phyloP scores from a whole-genome alignment of 2,113 vertebrate genomes.

The Notiomystis cincta region DNA sequence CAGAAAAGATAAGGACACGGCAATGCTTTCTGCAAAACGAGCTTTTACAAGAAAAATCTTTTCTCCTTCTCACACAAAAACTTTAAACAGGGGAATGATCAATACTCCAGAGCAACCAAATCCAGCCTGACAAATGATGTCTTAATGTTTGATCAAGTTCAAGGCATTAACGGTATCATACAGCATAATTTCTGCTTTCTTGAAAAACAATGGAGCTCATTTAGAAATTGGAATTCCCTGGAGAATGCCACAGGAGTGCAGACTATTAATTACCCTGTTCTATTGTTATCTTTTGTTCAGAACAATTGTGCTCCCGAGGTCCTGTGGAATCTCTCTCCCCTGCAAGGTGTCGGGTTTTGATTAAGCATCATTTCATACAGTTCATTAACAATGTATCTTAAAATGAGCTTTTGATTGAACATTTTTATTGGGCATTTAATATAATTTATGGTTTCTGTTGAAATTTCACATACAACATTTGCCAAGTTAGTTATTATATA shows the following conservation, averaged over 20 bases:
- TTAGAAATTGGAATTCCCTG: slow-evolving; percentile 60
- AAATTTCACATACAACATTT: slow-evolving; percentile 71
- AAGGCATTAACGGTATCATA: not conserved
- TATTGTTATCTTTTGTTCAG: slow-evolving; percentile 71
- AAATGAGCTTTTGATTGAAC: slow-evolving; percentile 80
- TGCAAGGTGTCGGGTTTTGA: slow-evolving; percentile 69
- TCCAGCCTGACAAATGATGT: slow-evolving; percentile 24
- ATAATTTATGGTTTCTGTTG: slow-evolving; percentile 76
- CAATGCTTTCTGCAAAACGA: not conserved
- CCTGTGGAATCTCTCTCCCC: slow-evolving; percentile 56
- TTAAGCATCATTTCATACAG: slow-evolving; percentile 75
- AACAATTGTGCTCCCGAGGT: slow-evolving; percentile 70
- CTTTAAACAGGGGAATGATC: not conserved
- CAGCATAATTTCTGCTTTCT: slow-evolving; percentile 53
- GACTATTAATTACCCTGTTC: slow-evolving; percentile 73
- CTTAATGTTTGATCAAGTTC: slow-evolving; percentile 49
- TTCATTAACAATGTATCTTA: slow-evolving; percentile 78
- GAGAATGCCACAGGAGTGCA: slow-evolving; percentile 40
- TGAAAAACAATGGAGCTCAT: slow-evolving; percentile 48
- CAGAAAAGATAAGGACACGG: not conserved
- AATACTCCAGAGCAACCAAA: slow-evolving; percentile 16
- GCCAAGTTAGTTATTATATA: slow-evolving; percentile 61
- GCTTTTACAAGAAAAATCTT: not conserved
- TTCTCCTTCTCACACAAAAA: not conserved
- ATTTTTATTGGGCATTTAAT: slow-evolving; percentile 79